These are phyloP conservation scores for Macrotus californicus DNA, from an alignment of 2,113 vertebrate species.

Conservation along the genomic window DNA sequence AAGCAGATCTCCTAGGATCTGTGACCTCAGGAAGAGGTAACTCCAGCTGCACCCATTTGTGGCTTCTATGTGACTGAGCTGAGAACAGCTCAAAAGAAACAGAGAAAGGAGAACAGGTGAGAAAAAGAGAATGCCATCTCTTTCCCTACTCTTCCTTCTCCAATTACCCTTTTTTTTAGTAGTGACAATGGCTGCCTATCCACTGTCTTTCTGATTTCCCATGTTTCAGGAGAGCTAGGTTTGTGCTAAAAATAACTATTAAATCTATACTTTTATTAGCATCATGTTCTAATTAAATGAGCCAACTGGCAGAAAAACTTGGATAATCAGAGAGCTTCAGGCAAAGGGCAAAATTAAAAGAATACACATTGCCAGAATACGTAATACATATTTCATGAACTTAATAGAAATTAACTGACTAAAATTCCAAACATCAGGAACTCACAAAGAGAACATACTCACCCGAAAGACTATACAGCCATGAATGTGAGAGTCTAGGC, in stretches of 20 bases:
- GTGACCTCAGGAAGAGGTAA: neutral
- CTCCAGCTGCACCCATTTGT: neutral
- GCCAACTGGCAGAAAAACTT: neutral
- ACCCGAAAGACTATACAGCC: neutral
- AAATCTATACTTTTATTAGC: conserved; percentile 35
- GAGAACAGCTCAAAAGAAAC: neutral
- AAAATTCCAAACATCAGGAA: neutral
- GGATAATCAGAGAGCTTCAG: conserved; percentile 17
- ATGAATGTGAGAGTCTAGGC: neutral
- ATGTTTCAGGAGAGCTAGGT: neutral
- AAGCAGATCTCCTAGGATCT: neutral
- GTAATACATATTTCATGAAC: neutral
- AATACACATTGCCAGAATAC: neutral
- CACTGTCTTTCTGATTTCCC: conserved; percentile 10
- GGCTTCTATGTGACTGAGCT: neutral
- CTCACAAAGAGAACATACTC: neutral
- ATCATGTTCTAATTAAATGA: conserved; percentile 5
- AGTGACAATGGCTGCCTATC: neutral
- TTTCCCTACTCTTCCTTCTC: neutral
- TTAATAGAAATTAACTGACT: neutral
- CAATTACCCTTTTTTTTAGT: neutral
- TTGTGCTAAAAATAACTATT: conserved; percentile 5
- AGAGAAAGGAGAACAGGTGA: neutral
- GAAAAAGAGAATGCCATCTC: neutral
- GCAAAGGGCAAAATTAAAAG: neutral